These are phyloP conservation scores for Eulemur rufifrons DNA, from an alignment of 2,113 vertebrate species.

Conservation along the genomic window DNA sequence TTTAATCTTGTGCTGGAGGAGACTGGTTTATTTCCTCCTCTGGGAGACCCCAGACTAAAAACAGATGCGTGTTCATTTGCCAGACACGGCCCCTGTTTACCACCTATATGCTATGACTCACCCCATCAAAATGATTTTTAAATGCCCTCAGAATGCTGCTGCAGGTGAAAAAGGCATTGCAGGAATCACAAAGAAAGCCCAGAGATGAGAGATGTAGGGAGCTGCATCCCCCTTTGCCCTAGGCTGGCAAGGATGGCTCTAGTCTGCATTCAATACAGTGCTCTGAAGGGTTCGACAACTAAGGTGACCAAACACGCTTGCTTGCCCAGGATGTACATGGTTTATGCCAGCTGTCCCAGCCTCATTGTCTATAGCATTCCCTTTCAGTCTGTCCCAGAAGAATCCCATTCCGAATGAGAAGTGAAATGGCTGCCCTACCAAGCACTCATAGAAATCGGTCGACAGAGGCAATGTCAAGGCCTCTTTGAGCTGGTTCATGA, in stretches of 20 bases:
- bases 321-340: neutral
- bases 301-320: neutral
- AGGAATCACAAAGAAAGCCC: neutral
- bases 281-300: neutral
- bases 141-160: neutral
- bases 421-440: neutral
- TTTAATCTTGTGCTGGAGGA: neutral
- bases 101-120: neutral
- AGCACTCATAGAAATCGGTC: neutral
- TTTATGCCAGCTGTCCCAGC: neutral
- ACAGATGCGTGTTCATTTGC: neutral
- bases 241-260: neutral
- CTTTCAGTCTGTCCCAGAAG: neutral
- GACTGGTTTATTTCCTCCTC: neutral
- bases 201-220: neutral
- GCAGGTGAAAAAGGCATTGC: neutral
- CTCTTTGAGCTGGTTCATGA: neutral
- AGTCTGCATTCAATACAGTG: fast-evolving
- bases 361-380: neutral
- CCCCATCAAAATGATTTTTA: neutral
- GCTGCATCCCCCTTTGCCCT: neutral
- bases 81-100: neutral
- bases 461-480: neutral
- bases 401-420: neutral
- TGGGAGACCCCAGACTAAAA: neutral